These are phyloP conservation scores for Coracias cyanogaster DNA, from an alignment of 2,797 vertebrate species.

Conservation along the genomic window DNA sequence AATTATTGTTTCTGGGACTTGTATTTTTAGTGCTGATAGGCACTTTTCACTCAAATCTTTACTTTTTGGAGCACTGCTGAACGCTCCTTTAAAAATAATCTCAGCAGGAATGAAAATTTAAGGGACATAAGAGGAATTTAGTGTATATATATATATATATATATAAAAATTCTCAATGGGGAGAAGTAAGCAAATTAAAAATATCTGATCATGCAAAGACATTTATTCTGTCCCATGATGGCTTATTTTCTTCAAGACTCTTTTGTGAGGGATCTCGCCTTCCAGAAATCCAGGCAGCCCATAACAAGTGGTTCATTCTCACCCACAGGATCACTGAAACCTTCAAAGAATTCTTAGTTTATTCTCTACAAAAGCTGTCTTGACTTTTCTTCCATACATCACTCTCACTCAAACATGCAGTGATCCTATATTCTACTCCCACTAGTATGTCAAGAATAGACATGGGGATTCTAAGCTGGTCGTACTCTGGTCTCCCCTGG, in stretches of 20 bases:
- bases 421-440: not conserved
- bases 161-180: not conserved
- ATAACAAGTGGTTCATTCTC: not conserved
- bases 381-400: not conserved
- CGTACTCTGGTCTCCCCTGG: not conserved
- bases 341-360: not conserved
- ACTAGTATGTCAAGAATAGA: not conserved
- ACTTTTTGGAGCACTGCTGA: not conserved
- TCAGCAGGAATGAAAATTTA: not conserved
- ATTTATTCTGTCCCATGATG: not conserved
- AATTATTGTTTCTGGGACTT: not conserved
- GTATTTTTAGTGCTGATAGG: not conserved
- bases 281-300: not conserved
- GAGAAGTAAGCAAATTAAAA: not conserved
- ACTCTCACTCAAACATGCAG: not conserved
- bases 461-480: not conserved
- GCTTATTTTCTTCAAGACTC: not conserved
- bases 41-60: not conserved
- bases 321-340: not conserved
- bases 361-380: not conserved
- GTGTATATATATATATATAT: rapidly evolving
- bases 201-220: not conserved
- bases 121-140: not conserved
- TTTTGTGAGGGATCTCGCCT: not conserved
- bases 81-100: not conserved